Percentiles rank a stretch among this genome's conserved stretches.
These are phyloP conservation scores for Argopecten irradians DNA, from an alignment of 1,140 invertebrate genomes.

Conservation along the genomic window DNA sequence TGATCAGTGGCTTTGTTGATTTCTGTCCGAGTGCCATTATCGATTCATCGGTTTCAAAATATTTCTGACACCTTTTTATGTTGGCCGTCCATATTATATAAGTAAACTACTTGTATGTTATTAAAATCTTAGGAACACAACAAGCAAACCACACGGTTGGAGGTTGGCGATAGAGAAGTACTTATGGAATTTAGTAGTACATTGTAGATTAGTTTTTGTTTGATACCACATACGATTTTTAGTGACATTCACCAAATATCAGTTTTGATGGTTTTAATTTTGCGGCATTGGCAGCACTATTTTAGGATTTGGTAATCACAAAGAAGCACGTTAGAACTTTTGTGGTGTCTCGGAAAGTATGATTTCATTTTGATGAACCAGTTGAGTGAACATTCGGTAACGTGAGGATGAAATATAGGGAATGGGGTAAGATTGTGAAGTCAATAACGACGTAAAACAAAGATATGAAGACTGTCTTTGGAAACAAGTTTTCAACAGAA, in stretches of 20 bases:
- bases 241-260: neutral
- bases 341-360: neutral
- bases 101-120: neutral
- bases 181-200: neutral
- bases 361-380: neutral
- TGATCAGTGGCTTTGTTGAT: neutral
- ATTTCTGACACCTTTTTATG: neutral
- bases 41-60: neutral
- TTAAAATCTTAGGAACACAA: neutral
- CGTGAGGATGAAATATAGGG: neutral
- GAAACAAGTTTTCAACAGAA: neutral
- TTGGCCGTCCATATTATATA: neutral
- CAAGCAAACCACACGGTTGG: neutral
- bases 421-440: neutral
- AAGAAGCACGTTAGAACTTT: neutral
- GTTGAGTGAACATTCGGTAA: neutral
- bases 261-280: neutral
- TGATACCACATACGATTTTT: neutral
- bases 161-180: constrained; percentile 6
- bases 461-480: neutral
- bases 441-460: neutral
- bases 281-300: neutral
- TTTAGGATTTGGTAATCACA: neutral
- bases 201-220: neutral
- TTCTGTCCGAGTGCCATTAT: neutral